A percentile compares a stretch with the other conserved stretches of the same genome.
Conservation (phyloP, 2,888 invertebrate genomes). For the Platycheirus albimanus region DNA sequence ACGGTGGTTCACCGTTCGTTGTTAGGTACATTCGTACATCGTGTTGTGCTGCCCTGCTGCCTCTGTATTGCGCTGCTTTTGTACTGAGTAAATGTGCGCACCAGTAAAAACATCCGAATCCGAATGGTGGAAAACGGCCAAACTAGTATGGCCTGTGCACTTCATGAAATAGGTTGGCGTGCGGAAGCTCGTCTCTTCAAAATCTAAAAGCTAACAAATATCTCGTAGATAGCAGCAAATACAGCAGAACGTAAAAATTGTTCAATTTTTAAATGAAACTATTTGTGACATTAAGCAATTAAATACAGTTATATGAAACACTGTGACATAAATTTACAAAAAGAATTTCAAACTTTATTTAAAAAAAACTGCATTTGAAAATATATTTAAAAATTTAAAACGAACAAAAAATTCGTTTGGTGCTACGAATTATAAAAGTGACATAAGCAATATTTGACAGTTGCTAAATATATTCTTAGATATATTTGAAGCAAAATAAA, state of each 20-base stretch:
- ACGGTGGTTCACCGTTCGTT: constrained; percentile 64
- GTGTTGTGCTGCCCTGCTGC: background rate
- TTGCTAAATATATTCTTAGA: constrained; percentile 38
- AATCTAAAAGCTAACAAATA: constrained; percentile 63
- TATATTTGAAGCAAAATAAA: constrained; percentile 22
- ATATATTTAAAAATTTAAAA: constrained; percentile 10
- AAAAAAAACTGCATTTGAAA: constrained; percentile 12
- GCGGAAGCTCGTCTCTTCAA: constrained; percentile 72
- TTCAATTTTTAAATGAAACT: constrained; percentile 60
- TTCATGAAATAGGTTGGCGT: constrained; percentile 77
- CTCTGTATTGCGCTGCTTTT: constrained; percentile 38
- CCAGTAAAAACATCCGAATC: constrained; percentile 49
- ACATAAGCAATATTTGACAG: constrained; percentile 61
- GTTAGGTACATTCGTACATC: constrained; percentile 28
- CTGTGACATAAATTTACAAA: constrained; percentile 41
- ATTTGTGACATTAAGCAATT: constrained; percentile 41
- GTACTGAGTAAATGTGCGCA: constrained; percentile 64
- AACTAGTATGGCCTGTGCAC: constrained; percentile 78
- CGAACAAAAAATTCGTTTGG: background rate
- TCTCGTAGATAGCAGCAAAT: constrained; percentile 31
- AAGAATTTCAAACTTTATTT: constrained; percentile 26
- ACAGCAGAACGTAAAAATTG: constrained; percentile 22
- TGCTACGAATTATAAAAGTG: constrained; percentile 51
- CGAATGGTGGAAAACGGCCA: constrained; percentile 68
- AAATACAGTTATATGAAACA: constrained; percentile 38